Evolutionary conservation across 2,113 vertebrate species (phyloP), one percentile per base, ranked within the genome.

Genomic region (cattle (Bos taurus)): DNA sequence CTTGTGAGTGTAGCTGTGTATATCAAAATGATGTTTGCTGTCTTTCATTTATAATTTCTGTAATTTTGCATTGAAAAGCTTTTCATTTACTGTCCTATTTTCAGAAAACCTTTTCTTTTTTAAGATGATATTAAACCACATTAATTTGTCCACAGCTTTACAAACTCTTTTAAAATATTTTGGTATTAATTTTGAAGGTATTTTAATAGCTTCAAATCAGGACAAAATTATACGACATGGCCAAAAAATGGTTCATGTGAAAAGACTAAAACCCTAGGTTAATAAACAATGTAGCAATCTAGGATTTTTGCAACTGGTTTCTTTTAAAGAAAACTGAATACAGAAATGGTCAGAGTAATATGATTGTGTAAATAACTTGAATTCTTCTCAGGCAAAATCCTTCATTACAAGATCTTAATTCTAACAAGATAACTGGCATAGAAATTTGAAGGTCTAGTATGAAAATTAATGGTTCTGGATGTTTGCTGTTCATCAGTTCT

Each of bases 141-240:
- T 78, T 96, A 62, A 81, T 90, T 92, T 94, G 13, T 54, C 30
- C 16, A 84, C 4, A 57, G 78, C 48, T 96, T 85, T 57, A 62
- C 10, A 92, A 80, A 64, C 25, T 23, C 21, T 80, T 80, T 94
- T 30, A 97, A 95, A 87, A 60, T 94, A 96, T 64, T 93, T 83
- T 90, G 23, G 94, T 95, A 26, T 95, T 85, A 81, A 94, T 93
- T 88, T 77, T 94, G 82, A 94, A 82, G 78, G 5, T 48, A 95
- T 50, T 91, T 90, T 77, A 96, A 92, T 88, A 64, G 10, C 10
- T 90, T 83, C 43, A 85, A 6, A 81, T 87, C 15, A 71, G 88
- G 40, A 97, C 11, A 67, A 91, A 82, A 86, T 93, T 54, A 85
- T 93, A 33, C 7, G 86, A 40, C 1, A 78, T 71, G 17, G 4